These are phyloP conservation scores for Camponotus pennsylvanicus DNA, from an alignment of 1,140 invertebrate species.

Conservation along the genomic window DNA sequence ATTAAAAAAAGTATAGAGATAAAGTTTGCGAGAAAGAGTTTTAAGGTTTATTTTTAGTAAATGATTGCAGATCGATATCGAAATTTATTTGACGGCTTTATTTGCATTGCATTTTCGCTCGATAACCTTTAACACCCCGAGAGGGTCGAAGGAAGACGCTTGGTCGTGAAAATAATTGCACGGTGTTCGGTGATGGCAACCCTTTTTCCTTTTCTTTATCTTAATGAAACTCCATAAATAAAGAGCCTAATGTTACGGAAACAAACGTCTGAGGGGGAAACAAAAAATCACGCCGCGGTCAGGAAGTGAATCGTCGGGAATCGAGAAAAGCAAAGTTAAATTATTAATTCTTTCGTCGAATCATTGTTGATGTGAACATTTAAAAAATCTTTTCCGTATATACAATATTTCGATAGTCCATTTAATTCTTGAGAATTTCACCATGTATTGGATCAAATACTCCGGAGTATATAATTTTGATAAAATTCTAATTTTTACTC, in stretches of 20 bases:
- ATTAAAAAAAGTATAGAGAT: background rate
- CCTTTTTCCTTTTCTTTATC: constrained; percentile 83
- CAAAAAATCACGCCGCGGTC: constrained; percentile 76
- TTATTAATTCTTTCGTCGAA: constrained; percentile 73
- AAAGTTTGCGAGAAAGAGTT: background rate
- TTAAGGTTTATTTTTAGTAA: background rate
- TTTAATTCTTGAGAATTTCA: constrained; percentile 1
- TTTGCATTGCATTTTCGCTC: constrained; percentile 80
- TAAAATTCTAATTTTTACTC: constrained; percentile 1
- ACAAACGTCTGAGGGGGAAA: constrained; percentile 68
- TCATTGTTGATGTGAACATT: background rate
- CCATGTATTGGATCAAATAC: background rate
- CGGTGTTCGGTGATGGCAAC: constrained; percentile 82
- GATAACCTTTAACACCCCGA: constrained; percentile 60
- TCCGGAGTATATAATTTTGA: background rate
- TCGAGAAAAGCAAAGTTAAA: constrained; percentile 67
- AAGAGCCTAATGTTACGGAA: constrained; percentile 84
- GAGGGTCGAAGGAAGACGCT: constrained; percentile 58
- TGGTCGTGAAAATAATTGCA: constrained; percentile 84
- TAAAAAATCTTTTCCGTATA: background rate
- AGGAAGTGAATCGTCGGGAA: constrained; percentile 68
- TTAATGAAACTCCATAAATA: constrained; percentile 87
- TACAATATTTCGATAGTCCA: background rate
- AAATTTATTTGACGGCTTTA: constrained; percentile 85
- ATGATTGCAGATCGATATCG: constrained; percentile 82